Base-by-base conservation (phyloP, 2,888 invertebrate genomes). In the Mimas tiliae region DNA sequence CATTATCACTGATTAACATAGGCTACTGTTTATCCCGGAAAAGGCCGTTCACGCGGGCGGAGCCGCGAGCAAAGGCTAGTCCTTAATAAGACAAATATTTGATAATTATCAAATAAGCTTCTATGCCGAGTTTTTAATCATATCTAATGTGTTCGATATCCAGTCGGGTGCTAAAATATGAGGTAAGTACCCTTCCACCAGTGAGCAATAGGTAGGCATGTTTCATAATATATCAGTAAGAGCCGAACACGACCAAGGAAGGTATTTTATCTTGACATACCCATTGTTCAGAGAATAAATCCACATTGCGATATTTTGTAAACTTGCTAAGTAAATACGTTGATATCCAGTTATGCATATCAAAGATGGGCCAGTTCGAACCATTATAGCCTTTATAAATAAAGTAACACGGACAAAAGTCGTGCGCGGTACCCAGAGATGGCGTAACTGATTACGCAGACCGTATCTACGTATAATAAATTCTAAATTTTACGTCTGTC, bases 231-330 rank as follows among this genome's bases (percentile, higher is more conserved):
- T 9, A 9, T 9, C 9, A 38, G 38, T 9, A 27, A 14, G 4
- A 19, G 8, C 11, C 38, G 34, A 34, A 50, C 55, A 27, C 47
- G 48, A 48, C 19, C 53, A 21, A 3, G 4, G 69, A 67, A 67
- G 50, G 58, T 67, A 65, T 67, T 70, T 74, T 73, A 81, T 79
- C 81, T 34, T 16, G 48, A 63, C 65, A 48, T 62, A 45, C 68
- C 63, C 63, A 69, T 67, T 55, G 64, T 70, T 78, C 65, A 65
- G 68, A 66, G 69, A 74, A 76, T 70, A 73, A 68, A 70, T 74
- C 74, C 74, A 63, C 14, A 65, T 65, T 65, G 48, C 65, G 19
- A 53, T 58, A 58, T 65, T 65, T 58, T 65, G 55, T 58, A 65
- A 65, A 58, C 58, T 58, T 50, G 65, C 58, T 65, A 58, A 55